A percentile compares a stretch with the other conserved stretches of the same genome.
Evolutionary conservation across 64 coral and sea anemone genomes (phyloP).

Genomic region (Cladopsammia gracilis): DNA sequence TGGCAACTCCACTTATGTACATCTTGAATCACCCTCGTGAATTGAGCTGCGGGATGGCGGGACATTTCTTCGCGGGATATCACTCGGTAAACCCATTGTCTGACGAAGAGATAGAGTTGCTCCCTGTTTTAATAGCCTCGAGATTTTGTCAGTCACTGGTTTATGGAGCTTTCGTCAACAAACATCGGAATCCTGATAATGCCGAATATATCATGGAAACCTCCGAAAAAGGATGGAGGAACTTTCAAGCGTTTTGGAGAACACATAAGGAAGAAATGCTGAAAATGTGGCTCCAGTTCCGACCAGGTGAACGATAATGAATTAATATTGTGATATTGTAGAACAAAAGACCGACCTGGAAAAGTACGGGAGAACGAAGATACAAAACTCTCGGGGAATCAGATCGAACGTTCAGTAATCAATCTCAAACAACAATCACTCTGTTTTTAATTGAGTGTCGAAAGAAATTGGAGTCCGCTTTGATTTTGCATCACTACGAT

Average conservation of each 20-base stretch:
- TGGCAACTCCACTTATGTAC: slow-evolving; percentile 60
- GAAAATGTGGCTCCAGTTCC: slow-evolving; percentile 9
- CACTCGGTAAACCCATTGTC: slow-evolving; percentile 60
- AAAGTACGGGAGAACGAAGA: no score
- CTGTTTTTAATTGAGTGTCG: no score
- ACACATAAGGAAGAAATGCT: slow-evolving; percentile 37
- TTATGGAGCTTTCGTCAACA: slow-evolving; percentile 25
- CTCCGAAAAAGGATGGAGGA: slow-evolving; percentile 44
- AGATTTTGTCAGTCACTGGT: slow-evolving; percentile 66
- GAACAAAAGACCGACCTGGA: no score
- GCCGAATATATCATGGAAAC: slow-evolving; percentile 54
- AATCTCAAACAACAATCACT: no score
- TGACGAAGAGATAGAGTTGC: slow-evolving; percentile 40
- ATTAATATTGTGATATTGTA: no score
- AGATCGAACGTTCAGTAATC: no score
- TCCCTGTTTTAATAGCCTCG: slow-evolving; percentile 31
- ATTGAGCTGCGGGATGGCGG: slow-evolving; percentile 25
- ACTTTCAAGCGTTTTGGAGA: slow-evolving; percentile 60
- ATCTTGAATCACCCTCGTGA: slow-evolving; percentile 14
- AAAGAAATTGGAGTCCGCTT: no score
- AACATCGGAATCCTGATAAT: slow-evolving; percentile 20
- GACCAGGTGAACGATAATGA: no score
- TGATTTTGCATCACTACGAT: no score
- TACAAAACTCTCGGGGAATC: no score
- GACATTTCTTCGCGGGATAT: slow-evolving; percentile 77